Evolutionary conservation across 53 echinoderm and acorn worm species (phyloP), one percentile per base, ranked within the genome.

Genomic region (Holothuria leucospilota): DNA sequence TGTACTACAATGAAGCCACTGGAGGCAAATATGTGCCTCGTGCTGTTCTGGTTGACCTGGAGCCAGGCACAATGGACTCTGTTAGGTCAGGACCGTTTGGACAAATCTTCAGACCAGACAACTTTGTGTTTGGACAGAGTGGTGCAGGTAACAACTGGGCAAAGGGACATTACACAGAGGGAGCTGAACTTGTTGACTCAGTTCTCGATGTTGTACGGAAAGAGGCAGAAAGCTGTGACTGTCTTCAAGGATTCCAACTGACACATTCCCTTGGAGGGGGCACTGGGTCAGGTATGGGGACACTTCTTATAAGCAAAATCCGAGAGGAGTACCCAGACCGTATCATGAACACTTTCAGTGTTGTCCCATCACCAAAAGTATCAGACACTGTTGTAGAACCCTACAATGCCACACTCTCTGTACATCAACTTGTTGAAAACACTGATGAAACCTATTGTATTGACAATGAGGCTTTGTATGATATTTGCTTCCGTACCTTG

Each of bases 11-110:
- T 70, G 93, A 93, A 85, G 92, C 96, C 63, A 91, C 93, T 81
- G 85, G 93, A 12, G 91, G 91, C 38, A 92, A 92, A 24, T 94
- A 90, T 78, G 90, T 88, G 29, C 90, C 90, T 27, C 73, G 93
- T 29, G 90, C 86, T 61, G 94, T 94, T 40, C 88, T 94, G 63
- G 94, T 94, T 56, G 94, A 94, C 51, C 85, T 94, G 83, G 94
- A 94, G 89, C 94, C 94, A 46, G 94, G 94, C 83, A 94, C 94
- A 41, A 94, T 94, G 94, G 94, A 94, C 82, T 90, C 94, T 20
- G 92, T 94, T 23, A 78, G 94, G 38, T 94, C 92, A 14, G 92
- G 94, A 29, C 88, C 91, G 18, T 92, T 94, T 68, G 86, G 94
- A 24, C 91, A 93, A 68, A 91, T 93, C 53, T 91, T 91, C 82